Conservation (phyloP, 2,113 vertebrate species). For the Pachycephala philippinensis region DNA sequence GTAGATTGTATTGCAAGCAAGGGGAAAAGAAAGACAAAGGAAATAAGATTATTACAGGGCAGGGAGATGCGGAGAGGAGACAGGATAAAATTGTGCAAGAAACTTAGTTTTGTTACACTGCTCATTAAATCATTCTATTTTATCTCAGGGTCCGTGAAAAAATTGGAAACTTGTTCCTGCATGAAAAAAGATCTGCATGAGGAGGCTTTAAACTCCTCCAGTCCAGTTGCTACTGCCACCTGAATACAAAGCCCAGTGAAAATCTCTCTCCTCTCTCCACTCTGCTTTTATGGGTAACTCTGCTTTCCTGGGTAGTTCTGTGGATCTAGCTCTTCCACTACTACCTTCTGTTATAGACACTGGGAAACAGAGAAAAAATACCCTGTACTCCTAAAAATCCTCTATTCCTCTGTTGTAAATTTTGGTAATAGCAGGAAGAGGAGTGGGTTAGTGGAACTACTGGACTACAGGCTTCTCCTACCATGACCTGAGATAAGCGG, state of each 20-base stretch:
- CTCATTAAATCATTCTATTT: not conserved
- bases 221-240: not conserved
- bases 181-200: not conserved
- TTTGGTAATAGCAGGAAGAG: not conserved
- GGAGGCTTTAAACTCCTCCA: not conserved
- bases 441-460: not conserved
- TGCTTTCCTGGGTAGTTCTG: not conserved
- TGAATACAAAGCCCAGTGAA: not conserved
- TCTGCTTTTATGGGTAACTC: not conserved
- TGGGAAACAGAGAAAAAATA: not conserved
- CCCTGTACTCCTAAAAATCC: not conserved
- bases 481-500: not conserved
- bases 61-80: not conserved
- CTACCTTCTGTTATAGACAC: not conserved
- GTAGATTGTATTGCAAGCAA: not conserved
- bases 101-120: not conserved
- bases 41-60: not conserved
- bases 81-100: not conserved
- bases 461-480: not conserved
- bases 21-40: not conserved
- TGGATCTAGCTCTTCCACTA: not conserved
- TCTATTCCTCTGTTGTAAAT: not conserved
- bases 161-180: not conserved
- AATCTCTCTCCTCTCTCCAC: no score
- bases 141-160: not conserved